Base-by-base conservation (phyloP, 2,113 vertebrate genomes). In the Zapornia atra region DNA sequence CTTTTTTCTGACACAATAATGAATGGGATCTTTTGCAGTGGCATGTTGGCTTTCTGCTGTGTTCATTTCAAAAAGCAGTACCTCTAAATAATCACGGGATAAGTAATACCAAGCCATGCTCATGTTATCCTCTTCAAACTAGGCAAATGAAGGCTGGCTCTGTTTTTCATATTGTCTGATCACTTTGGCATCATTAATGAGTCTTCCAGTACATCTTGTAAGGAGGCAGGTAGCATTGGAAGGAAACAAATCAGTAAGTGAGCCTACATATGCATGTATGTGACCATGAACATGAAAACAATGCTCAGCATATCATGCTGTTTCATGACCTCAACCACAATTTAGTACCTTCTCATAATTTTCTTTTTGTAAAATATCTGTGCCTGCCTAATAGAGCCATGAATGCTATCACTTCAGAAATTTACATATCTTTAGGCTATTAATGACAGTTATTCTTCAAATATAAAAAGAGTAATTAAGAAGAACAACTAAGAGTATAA, bases 281-380 rank as follows among this genome's bases (percentile, higher is more conserved):
- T 56, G 21, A 31, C 17, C 8, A 36, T 1, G 2, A 15, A 42
- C 16, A 42, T 19, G 20, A 65, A 42, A 63, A 77, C 5, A 15
- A 38, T 4, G 5, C 26, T 89, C 40, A 65, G 29, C 9, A 82
- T 16, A 59, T 70, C 21, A 51, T 40, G 28, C 10, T 50, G 6
- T 38, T 83, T 50, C 54, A 11, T 38, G 44, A 10, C 6, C 10
- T 12, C 0, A 0, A 53, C 15, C 17, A n/a, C 12, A 33, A 2
- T 70, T 64, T 60, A 69, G 22, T n/a, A 44, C 25, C 33, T 77
- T 42, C 29, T 38, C 16, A 10, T 53, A 69, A 56, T 38, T 63
- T 69, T 85, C 16, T 24, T 34, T 51, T 51, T 7, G 25, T 29
- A 80, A 82, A 92, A 25, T 24, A 86, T 20, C 31, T 53, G 10